Conservation (phyloP, 2,113 vertebrate species). For the Furnarius figulus region DNA sequence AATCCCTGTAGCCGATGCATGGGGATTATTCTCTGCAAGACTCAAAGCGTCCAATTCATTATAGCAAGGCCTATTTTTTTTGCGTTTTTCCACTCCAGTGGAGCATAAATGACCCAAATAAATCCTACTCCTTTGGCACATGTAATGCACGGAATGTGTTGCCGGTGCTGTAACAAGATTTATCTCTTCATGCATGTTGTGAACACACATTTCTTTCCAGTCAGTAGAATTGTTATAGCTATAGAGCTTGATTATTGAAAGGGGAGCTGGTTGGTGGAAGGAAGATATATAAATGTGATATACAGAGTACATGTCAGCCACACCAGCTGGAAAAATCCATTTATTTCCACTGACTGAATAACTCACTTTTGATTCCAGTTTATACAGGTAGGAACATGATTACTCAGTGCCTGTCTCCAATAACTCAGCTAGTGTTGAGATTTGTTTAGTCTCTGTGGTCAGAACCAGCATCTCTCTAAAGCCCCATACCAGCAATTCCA, state of each 20-base stretch:
- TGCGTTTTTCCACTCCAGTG: slow-evolving; percentile 48
- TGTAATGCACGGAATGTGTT: slow-evolving; percentile 59
- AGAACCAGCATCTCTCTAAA: neutral
- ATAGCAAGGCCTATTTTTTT: slow-evolving; percentile 29
- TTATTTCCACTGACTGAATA: slow-evolving; percentile 62
- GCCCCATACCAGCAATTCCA: neutral
- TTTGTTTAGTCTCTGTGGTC: neutral
- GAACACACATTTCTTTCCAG: slow-evolving; percentile 67
- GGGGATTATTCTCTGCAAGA: slow-evolving; percentile 7
- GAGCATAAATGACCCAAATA: slow-evolving; percentile 67
- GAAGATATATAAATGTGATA: slow-evolving; percentile 60
- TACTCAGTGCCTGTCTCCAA: slow-evolving; percentile 1
- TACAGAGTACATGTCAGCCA: slow-evolving; percentile 32
- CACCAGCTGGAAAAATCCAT: slow-evolving; percentile 61
- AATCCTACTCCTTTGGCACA: slow-evolving; percentile 61
- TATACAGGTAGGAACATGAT: slow-evolving; percentile 54
- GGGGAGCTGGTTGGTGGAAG: slow-evolving; percentile 26
- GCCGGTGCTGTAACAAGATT: slow-evolving; percentile 45
- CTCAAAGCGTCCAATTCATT: slow-evolving; percentile 23
- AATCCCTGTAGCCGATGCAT: neutral
- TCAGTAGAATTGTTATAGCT: slow-evolving; percentile 57
- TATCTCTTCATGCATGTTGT: slow-evolving; percentile 56
- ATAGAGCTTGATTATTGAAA: slow-evolving; percentile 61
- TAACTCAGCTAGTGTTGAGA: neutral
- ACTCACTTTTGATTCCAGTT: slow-evolving; percentile 51